Percentiles rank a stretch among this genome's conserved stretches.
phyloP scores from a whole-genome alignment of 2,113 vertebrate species.

The Tychaedon coryphoeus region DNA sequence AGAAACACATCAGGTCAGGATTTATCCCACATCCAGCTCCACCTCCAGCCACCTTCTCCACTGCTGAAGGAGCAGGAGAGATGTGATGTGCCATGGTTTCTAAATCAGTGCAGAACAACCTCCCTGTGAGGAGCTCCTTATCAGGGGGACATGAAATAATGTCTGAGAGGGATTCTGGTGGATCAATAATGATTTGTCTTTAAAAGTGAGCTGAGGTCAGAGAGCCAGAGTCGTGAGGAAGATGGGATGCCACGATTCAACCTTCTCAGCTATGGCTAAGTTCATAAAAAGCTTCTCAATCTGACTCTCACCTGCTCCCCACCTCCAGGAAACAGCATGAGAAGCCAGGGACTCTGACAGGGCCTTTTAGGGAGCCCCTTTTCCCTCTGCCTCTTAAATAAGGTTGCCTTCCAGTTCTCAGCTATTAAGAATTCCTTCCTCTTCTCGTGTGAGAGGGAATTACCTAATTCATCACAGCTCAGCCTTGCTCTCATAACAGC shows the following conservation, averaged over 20 bases:
- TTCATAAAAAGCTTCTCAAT: not conserved
- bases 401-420: not conserved
- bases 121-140: not conserved
- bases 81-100: not conserved
- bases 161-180: not conserved
- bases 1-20: not conserved
- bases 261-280: not conserved
- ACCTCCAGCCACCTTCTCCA: not conserved
- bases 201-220: not conserved
- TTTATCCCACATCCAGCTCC: not conserved
- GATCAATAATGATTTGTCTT: not conserved
- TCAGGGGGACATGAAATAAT: not conserved
- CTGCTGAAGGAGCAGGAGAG: fast-evolving
- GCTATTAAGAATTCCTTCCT: conserved; percentile 14
- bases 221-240: not conserved
- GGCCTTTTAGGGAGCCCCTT: not conserved
- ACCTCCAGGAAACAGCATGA: not conserved
- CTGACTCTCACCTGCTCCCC: not conserved
- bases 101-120: not conserved
- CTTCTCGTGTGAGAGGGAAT: not conserved
- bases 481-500: not conserved
- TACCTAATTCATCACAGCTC: conserved; percentile 24
- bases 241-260: not conserved
- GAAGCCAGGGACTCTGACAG: not conserved
- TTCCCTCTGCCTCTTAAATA: not conserved